Base-by-base conservation (phyloP, 1,140 invertebrate genomes). In the Zeugodacus cucurbitae region DNA sequence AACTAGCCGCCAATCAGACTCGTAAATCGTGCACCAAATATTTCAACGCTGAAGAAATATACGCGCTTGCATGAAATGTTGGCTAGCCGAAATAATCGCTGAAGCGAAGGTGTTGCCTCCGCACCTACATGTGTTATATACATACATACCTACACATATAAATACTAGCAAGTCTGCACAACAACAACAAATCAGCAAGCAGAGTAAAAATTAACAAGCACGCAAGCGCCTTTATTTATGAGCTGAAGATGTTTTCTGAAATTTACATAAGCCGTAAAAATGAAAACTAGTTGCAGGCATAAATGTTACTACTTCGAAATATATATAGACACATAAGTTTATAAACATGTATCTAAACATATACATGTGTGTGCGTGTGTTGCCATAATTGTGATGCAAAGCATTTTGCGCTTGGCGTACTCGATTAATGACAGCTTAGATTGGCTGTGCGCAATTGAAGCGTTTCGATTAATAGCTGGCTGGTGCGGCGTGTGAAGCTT, bases 341-440 rank as follows among this genome's bases (percentile, higher is more conserved):
- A 5, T 37, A 7, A 22, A 26, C 20, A 37, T 41, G 32, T 34
- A 70, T 3, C 44, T 11, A 14, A n/a, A 20, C 14, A 1, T n/a
- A 41, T 37, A 4, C n/a, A 74, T n/a, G 22, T n/a, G 22, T 37
- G 34, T 17, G 17, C 32, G 7, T 41, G 22, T 6, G 67, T 22
- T 74, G 32, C 14, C 41, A 74, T 74, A 74, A 74, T 74, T 74
- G 67, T 74, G 67, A 74, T 74, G 67, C 67, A 74, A 74, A 74
- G 7, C 34, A 74, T 74, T 74, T 74, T 22, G 67, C 67, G 67
- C 67, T 74, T 74, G 67, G 6, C 32, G 32, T 74, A 74, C 17
- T 34, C 67, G 34, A 6, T 7, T 74, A 74, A 74, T 74, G 22
- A 14, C 67, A 7, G 58, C 22, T 62, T 22, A 22, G 32, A 4